Conservation (phyloP, 2,113 vertebrate species). For the Tenrec ecaudatus region DNA sequence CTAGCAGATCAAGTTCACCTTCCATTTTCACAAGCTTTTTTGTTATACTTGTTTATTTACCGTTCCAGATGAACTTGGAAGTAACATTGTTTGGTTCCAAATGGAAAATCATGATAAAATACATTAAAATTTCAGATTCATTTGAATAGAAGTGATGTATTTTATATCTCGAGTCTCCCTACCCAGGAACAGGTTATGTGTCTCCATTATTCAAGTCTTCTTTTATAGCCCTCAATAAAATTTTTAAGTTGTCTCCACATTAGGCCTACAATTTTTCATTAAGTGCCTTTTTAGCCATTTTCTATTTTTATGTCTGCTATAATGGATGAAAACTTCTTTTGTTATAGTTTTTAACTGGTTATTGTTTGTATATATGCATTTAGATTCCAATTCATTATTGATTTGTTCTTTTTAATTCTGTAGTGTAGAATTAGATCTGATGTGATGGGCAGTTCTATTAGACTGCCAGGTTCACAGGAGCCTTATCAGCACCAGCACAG, state of each 20-base stretch:
- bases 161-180: slow-evolving; percentile 27
- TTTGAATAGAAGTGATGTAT: slow-evolving; percentile 51
- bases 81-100: slow-evolving; percentile 45
- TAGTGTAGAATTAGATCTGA: neutral
- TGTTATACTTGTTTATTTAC: slow-evolving; percentile 26
- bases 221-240: slow-evolving; percentile 64
- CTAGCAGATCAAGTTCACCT: neutral
- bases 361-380: neutral
- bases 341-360: neutral
- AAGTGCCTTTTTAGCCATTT: slow-evolving; percentile 63
- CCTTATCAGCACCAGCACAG: neutral
- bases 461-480: neutral
- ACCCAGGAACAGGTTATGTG: slow-evolving; percentile 56
- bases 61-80: slow-evolving; percentile 52
- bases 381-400: neutral
- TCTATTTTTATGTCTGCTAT: neutral
- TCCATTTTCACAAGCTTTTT: slow-evolving; percentile 23
- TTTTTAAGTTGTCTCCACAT: slow-evolving; percentile 52
- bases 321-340: slow-evolving; percentile 26
- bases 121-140: slow-evolving; percentile 54
- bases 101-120: neutral
- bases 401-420: neutral
- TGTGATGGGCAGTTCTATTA: neutral
- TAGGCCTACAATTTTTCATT: slow-evolving; percentile 59
- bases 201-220: slow-evolving; percentile 60